A percentile compares a stretch with the other conserved stretches of the same genome.
phyloP scores from a whole-genome alignment of 2,797 vertebrate genomes.

The Scleropages formosus region DNA sequence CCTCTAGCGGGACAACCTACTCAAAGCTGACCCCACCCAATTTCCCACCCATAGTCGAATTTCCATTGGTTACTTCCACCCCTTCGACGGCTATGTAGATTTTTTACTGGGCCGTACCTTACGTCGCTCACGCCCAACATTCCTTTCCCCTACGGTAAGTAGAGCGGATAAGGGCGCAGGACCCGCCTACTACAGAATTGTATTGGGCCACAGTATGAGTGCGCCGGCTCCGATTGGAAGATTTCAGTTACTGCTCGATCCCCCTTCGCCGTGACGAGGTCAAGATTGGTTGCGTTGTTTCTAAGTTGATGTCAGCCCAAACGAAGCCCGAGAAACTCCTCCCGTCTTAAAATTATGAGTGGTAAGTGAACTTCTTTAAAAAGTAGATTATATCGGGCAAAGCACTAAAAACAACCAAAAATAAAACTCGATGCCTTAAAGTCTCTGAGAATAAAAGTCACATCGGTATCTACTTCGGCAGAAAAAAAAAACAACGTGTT shows the following conservation, averaged over 20 bases:
- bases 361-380: slow-evolving; percentile 70
- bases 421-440: slow-evolving; percentile 8
- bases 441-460: background rate
- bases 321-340: slow-evolving; percentile 74
- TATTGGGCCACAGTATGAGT: slow-evolving; percentile 30
- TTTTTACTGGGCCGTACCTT: slow-evolving; percentile 50
- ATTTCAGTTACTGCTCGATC: slow-evolving; percentile 30
- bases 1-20: slow-evolving; percentile 56
- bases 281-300: slow-evolving; percentile 73
- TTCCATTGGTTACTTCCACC: slow-evolving; percentile 38
- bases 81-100: slow-evolving; percentile 24
- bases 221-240: slow-evolving; percentile 28
- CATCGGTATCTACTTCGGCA: background rate
- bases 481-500: slow-evolving; percentile 23
- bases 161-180: background rate
- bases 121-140: slow-evolving; percentile 44
- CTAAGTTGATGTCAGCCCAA: slow-evolving; percentile 75
- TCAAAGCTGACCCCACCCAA: slow-evolving; percentile 46
- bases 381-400: slow-evolving; percentile 28
- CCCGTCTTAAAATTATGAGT: slow-evolving; percentile 76
- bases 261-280: slow-evolving; percentile 55
- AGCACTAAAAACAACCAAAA: slow-evolving; percentile 22
- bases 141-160: rapidly evolving
- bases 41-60: slow-evolving; percentile 38
- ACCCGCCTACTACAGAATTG: slow-evolving; percentile 15